Conservation (phyloP, 2,888 invertebrate species). For the Papilio protenor region DNA sequence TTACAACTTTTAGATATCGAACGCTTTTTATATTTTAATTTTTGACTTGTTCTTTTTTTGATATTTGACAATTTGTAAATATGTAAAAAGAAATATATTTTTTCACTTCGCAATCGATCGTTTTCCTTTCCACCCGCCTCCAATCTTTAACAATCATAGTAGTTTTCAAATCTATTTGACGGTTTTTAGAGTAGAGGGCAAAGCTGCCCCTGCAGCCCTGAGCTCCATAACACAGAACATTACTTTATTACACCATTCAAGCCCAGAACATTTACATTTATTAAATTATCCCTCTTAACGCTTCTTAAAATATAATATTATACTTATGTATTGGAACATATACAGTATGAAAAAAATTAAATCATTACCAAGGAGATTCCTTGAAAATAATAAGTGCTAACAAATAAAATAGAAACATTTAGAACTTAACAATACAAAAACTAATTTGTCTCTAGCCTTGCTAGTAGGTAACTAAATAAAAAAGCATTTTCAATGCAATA, state of each 20-base stretch:
- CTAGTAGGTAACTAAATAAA: conserved; percentile 25
- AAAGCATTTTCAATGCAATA: conserved; percentile 40
- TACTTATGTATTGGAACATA: not conserved
- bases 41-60: no score
- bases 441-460: conserved; percentile 24
- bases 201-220: no score
- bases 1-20: no score
- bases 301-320: not conserved
- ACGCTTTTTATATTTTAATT: no score
- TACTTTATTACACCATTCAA: not conserved
- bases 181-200: no score
- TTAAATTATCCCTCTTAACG: not conserved
- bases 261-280: not conserved
- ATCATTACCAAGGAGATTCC: conserved; percentile 12
- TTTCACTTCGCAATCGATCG: no score
- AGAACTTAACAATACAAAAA: conserved; percentile 25
- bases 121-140: no score
- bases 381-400: conserved; percentile 13
- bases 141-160: no score
- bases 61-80: no score
- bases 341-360: not conserved
- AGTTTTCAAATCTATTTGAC: no score
- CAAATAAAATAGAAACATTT: conserved; percentile 6
- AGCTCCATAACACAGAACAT: not conserved
- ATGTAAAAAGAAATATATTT: no score